These are phyloP conservation scores for Brachyptera risi DNA, from an alignment of 2,888 invertebrate species.

Conservation along the genomic window DNA sequence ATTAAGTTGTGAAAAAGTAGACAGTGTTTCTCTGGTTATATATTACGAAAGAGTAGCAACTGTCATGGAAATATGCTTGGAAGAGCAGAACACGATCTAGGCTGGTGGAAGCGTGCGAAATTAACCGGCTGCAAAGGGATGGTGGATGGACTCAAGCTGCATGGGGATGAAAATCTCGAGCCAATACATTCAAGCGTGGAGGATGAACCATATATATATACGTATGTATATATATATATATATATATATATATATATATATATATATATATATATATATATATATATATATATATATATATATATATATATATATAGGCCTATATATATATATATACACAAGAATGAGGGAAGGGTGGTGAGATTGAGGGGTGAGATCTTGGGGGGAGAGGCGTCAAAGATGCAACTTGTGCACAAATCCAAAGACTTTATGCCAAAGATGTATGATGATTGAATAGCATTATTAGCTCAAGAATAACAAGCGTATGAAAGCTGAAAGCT, in stretches of 20 bases:
- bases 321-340: not conserved
- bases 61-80: not conserved
- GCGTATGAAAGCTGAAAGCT: no score
- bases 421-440: not conserved
- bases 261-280: not conserved
- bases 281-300: not conserved
- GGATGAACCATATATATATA: no score
- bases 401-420: slow-evolving; percentile 13
- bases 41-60: not conserved
- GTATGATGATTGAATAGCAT: slow-evolving; percentile 19
- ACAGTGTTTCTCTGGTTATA: no score
- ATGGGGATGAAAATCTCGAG: not conserved
- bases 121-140: not conserved
- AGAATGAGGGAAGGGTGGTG: not conserved
- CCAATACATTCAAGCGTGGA: not conserved
- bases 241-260: not conserved
- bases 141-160: not conserved
- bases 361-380: not conserved
- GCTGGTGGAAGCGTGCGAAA: not conserved
- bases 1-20: not conserved
- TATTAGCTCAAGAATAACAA: slow-evolving; percentile 8
- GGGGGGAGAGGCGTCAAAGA: not conserved
- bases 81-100: not conserved
- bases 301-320: not conserved
- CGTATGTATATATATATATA: slow-evolving; percentile 5